Evolutionary conservation across 2,888 invertebrate genomes (phyloP).

Genomic region (Acrocera orbiculus): DNA sequence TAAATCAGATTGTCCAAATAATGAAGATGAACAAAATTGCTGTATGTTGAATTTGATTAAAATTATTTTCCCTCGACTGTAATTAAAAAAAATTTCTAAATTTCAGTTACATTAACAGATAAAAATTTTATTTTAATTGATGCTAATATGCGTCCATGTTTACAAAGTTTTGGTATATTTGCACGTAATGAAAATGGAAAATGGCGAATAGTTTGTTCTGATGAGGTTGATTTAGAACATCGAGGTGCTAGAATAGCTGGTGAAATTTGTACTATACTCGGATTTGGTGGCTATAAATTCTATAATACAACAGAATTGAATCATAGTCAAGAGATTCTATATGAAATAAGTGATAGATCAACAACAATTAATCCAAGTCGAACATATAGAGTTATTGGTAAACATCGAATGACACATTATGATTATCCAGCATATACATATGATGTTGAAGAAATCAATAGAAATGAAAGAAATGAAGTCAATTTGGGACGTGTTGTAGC

Average conservation of each 20-base stretch:
- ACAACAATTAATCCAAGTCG: too few species aligned
- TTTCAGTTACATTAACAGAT: conserved; percentile 49
- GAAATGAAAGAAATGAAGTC: too few species aligned
- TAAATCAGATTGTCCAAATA: conserved; percentile 41
- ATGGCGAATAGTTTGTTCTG: conserved; percentile 50
- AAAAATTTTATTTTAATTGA: conserved; percentile 42
- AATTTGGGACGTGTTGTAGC: too few species aligned
- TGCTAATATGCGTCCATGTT: conserved; percentile 39
- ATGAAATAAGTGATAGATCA: too few species aligned
- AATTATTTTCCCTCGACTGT: background rate
- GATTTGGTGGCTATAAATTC: conserved; percentile 34
- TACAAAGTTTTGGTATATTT: conserved; percentile 43
- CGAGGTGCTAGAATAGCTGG: conserved; percentile 29
- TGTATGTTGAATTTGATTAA: conserved; percentile 35
- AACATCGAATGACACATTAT: too few species aligned
- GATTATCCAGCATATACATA: too few species aligned
- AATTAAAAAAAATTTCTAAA: conserved; percentile 5
- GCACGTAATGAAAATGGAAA: conserved; percentile 40
- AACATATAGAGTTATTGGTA: too few species aligned
- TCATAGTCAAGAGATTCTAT: too few species aligned
- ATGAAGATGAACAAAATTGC: conserved; percentile 66
- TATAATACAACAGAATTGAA: conserved; percentile 24
- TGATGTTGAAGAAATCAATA: too few species aligned
- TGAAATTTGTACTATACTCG: conserved; percentile 47
- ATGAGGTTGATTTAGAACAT: conserved; percentile 22